phyloP scores from a whole-genome alignment of 2,888 invertebrate genomes.

The Alsophila aescularia region DNA sequence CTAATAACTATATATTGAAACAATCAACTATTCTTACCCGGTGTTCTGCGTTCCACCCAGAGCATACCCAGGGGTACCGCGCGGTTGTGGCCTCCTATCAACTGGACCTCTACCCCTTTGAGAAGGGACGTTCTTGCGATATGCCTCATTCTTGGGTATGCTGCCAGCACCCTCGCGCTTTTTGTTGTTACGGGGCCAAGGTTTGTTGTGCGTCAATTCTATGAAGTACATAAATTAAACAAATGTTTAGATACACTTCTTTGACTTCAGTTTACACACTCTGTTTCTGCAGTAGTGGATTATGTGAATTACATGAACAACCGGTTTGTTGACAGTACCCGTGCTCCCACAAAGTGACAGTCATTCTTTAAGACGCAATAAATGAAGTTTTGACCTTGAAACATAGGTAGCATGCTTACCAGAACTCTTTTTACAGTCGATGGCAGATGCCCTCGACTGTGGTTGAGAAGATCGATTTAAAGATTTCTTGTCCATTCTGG shows the following conservation, averaged over 20 bases:
- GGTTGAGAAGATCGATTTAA: constrained; percentile 87
- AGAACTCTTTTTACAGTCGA: constrained; percentile 90
- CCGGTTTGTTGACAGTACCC: constrained; percentile 7
- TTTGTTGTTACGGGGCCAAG: constrained; percentile 86
- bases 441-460: constrained; percentile 87
- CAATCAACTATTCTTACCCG: constrained; percentile 73
- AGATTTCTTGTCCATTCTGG: constrained; percentile 91
- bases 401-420: constrained; percentile 81
- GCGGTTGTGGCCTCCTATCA: constrained; percentile 89
- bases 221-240: constrained; percentile 15
- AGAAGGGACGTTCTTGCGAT: constrained; percentile 86
- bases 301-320: constrained; percentile 15
- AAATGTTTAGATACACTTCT: no score
- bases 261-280: no score
- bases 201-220: constrained; percentile 85
- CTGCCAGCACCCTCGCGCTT: constrained; percentile 86
- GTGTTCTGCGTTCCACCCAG: constrained; percentile 89
- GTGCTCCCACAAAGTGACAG: constrained; percentile 6
- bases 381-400: constrained; percentile 51
- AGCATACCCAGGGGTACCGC: constrained; percentile 75
- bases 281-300: neutral
- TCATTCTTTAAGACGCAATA: neutral
- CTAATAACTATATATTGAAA: neutral
- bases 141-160: constrained; percentile 86
- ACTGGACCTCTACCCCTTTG: constrained; percentile 88